Evolutionary conservation across 23 tunicate species (phyloP).

Genomic region (Trididemnum miniatum): DNA sequence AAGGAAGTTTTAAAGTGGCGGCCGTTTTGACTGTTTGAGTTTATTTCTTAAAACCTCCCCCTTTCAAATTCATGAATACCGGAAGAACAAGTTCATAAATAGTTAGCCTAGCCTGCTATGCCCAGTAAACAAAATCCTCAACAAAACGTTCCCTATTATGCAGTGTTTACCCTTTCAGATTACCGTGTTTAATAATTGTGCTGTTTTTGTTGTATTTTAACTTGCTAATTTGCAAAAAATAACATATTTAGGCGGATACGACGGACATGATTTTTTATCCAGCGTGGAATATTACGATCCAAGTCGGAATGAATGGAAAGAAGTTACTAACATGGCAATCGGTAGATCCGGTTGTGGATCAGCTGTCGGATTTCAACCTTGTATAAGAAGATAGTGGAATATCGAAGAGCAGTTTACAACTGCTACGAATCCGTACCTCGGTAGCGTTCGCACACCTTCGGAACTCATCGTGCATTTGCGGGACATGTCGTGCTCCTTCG

Average conservation of each 20-base stretch:
- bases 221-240: no score
- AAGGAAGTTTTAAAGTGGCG: no score
- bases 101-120: no score
- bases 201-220: no score
- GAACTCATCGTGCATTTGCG: not conserved
- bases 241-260: slow-evolving; percentile 91
- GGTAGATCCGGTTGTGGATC: slow-evolving; percentile 92
- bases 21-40: no score
- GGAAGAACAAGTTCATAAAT: no score
- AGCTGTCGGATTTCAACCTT: slow-evolving; percentile 89
- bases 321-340: slow-evolving; percentile 78
- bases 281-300: slow-evolving; percentile 86
- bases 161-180: no score
- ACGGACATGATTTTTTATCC: slow-evolving; percentile 87
- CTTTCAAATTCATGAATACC: no score
- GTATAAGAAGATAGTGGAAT: slow-evolving; percentile 25
- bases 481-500: not conserved
- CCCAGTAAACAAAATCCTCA: no score
- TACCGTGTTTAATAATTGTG: no score
- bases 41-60: no score
- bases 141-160: no score
- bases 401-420: not conserved
- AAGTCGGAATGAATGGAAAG: slow-evolving; percentile 71
- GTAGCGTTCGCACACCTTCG: not conserved
- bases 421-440: not conserved